Evolutionary conservation across 2,797 vertebrate species (phyloP).

Genomic region (Oreonectes daqikongensis): DNA sequence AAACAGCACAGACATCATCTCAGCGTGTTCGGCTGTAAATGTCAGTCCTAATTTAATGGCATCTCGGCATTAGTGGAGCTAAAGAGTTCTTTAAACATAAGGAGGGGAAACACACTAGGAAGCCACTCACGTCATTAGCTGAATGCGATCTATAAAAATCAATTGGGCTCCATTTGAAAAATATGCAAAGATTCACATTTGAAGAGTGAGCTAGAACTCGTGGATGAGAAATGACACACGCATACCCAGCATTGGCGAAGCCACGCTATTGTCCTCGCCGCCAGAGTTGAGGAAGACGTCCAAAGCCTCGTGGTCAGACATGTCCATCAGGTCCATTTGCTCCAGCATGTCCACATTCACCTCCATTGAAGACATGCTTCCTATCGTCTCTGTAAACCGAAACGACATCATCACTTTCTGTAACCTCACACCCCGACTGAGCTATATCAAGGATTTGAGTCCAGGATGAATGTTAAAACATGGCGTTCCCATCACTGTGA

Average conservation of each 20-base stretch:
- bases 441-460: conserved; percentile 64
- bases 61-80: background rate
- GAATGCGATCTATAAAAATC: conserved; percentile 3
- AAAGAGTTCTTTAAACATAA: conserved; percentile 15
- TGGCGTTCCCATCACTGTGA: conserved; percentile 1
- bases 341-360: conserved; percentile 88
- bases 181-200: background rate
- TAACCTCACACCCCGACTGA: background rate
- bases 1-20: background rate
- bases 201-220: background rate
- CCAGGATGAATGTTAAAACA: conserved; percentile 60
- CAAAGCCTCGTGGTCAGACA: conserved; percentile 86
- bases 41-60: conserved; percentile 46
- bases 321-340: conserved; percentile 88
- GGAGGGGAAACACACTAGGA: background rate
- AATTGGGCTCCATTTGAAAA: conserved; percentile 3
- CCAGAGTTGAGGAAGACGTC: conserved; percentile 87
- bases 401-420: conserved; percentile 38
- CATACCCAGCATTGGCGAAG: conserved; percentile 85
- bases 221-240: background rate
- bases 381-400: conserved; percentile 79
- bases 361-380: conserved; percentile 91
- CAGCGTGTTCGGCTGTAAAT: conserved; percentile 38
- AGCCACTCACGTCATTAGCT: conserved; percentile 10
- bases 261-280: conserved; percentile 78